Evolutionary conservation across 2,113 vertebrate species (phyloP).

Genomic region (Neolamprologus sp.): DNA sequence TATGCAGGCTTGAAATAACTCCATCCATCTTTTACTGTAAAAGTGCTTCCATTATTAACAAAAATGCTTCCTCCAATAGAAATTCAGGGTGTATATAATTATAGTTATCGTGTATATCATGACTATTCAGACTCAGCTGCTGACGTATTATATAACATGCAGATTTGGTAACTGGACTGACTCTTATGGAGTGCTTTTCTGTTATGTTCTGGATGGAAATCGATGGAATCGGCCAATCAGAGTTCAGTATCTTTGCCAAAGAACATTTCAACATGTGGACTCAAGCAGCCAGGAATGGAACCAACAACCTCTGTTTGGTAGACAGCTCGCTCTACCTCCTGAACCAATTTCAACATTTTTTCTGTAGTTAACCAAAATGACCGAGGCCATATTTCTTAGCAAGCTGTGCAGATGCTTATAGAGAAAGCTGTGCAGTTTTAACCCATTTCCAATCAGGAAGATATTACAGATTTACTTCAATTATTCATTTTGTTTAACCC

Average conservation of each 20-base stretch:
- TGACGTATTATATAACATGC: not conserved
- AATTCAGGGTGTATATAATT: not conserved
- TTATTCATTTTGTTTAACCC: not conserved
- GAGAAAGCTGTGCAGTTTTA: not conserved
- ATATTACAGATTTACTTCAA: not conserved
- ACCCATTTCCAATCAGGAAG: not conserved
- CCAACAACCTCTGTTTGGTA: not conserved
- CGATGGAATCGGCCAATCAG: not conserved
- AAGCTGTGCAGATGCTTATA: not conserved
- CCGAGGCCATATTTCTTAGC: not conserved
- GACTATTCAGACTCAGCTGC: not conserved
- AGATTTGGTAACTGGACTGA: not conserved
- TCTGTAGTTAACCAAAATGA: not conserved
- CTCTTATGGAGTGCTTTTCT: not conserved
- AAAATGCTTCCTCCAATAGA: not conserved
- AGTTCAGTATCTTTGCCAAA: not conserved
- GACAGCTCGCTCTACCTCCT: not conserved
- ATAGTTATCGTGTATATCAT: accelerated
- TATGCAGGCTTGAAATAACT: not conserved
- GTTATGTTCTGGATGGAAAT: not conserved
- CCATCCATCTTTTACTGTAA: not conserved
- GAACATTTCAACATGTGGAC: not conserved
- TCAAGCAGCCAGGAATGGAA: not conserved
- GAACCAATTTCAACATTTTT: accelerated
- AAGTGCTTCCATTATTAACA: not conserved